These are phyloP conservation scores for Caenorhabditis becei DNA, from an alignment of 2,888 invertebrate species.

Conservation along the genomic window DNA sequence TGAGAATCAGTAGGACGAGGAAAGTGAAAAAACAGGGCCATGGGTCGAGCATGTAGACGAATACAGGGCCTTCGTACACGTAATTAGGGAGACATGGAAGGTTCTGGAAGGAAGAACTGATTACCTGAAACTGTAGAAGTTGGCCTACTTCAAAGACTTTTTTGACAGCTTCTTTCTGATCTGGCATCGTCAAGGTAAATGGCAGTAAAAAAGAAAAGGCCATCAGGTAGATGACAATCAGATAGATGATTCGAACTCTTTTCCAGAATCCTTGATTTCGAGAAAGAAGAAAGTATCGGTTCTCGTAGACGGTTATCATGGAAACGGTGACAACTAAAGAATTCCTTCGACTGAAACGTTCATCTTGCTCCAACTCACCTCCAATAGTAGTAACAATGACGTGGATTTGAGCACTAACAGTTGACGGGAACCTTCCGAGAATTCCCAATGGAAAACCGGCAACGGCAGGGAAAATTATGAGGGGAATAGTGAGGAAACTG, in stretches of 20 bases:
- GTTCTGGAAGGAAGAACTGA: not conserved
- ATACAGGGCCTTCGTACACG: not conserved
- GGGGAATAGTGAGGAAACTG: conserved; percentile 19
- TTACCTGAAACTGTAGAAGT: too few relatives aligned
- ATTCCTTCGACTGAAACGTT: not conserved
- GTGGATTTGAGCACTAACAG: conserved; percentile 3
- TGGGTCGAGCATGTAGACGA: not conserved
- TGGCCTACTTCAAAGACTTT: not conserved
- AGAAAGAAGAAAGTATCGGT: not conserved
- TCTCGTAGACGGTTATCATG: not conserved
- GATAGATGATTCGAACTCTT: not conserved
- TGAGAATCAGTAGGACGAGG: too few relatives aligned
- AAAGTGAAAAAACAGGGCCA: too few relatives aligned
- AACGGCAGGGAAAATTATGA: conserved; percentile 17
- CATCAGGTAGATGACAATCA: not conserved
- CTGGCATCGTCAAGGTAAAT: not conserved
- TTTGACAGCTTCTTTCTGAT: not conserved
- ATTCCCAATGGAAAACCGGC: conserved; percentile 23
- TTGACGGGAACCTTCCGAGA: not conserved
- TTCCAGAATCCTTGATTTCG: not conserved
- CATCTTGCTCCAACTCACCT: too few relatives aligned
- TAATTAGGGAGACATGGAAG: not conserved
- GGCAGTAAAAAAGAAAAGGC: not conserved
- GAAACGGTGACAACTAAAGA: not conserved
- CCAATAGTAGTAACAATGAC: conserved; percentile 4